phyloP scores from a whole-genome alignment of 2,797 vertebrate genomes.

The Gastrophryne carolinensis region DNA sequence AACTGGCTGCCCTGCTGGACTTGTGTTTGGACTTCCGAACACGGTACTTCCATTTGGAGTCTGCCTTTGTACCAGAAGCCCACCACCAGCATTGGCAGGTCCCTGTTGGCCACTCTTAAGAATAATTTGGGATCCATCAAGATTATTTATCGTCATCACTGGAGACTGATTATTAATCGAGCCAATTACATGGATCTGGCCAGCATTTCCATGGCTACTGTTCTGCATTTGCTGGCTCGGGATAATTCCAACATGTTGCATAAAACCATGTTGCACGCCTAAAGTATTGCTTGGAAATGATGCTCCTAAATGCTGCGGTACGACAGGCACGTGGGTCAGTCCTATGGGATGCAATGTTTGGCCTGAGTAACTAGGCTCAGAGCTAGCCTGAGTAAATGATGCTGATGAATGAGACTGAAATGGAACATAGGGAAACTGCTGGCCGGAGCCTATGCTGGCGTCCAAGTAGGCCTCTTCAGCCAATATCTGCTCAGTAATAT shows the following conservation, averaged over 20 bases:
- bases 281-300: slow-evolving; percentile 80
- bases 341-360: slow-evolving; percentile 81
- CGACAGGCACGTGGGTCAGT: slow-evolving; percentile 76
- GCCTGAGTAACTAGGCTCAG: slow-evolving; percentile 81
- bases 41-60: slow-evolving; percentile 77
- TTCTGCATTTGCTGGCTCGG: slow-evolving; percentile 86
- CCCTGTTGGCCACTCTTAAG: slow-evolving; percentile 80
- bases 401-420: slow-evolving; percentile 92
- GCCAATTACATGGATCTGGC: slow-evolving; percentile 92
- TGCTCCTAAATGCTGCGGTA: slow-evolving; percentile 75
- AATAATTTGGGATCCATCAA: slow-evolving; percentile 94
- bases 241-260: slow-evolving; percentile 86
- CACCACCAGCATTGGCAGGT: slow-evolving; percentile 70
- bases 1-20: slow-evolving; percentile 82
- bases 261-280: slow-evolving; percentile 85
- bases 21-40: slow-evolving; percentile 79
- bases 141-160: slow-evolving; percentile 93
- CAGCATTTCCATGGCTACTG: slow-evolving; percentile 78
- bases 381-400: slow-evolving; percentile 86
- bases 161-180: slow-evolving; percentile 86
- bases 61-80: slow-evolving; percentile 71
- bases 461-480: slow-evolving; percentile 96
- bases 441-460: slow-evolving; percentile 82
- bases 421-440: slow-evolving; percentile 78
- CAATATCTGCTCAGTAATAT: slow-evolving; percentile 97